Conservation (phyloP, 2,113 vertebrate species). For the Gadus chalcogrammus region DNA sequence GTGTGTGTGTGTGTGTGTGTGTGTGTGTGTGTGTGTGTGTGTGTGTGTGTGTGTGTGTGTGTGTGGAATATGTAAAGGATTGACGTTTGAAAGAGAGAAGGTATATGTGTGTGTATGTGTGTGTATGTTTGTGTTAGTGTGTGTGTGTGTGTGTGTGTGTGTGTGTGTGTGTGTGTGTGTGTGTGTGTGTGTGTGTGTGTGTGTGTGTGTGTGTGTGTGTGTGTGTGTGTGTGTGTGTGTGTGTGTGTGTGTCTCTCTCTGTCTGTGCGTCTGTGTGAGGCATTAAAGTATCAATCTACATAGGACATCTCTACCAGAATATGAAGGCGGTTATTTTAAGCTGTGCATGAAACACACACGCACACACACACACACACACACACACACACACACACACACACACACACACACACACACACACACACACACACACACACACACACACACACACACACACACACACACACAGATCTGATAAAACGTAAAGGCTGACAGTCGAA, state of each 20-base stretch:
- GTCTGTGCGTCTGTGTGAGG: constrained; percentile 25
- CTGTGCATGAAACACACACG: constrained; percentile 14
- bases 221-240: constrained; percentile 14
- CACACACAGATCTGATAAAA: constrained; percentile 42
- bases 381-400: constrained; percentile 19
- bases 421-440: constrained; percentile 16
- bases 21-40: too few species aligned
- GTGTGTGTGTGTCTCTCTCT: constrained; percentile 6
- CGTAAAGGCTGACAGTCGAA: constrained; percentile 60
- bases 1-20: too few species aligned
- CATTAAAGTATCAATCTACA: constrained; percentile 36
- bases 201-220: constrained; percentile 7
- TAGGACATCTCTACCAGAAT: constrained; percentile 39
- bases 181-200: constrained; percentile 30
- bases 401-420: constrained; percentile 13
- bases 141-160: constrained; percentile 2
- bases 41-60: too few species aligned
- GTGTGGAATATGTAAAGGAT: too few species aligned
- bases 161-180: constrained; percentile 15
- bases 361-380: constrained; percentile 14
- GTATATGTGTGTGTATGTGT: too few species aligned
- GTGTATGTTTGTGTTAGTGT: constrained; percentile 14
- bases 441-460: constrained; percentile 4
- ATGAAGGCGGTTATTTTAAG: constrained; percentile 21
- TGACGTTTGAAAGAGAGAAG: too few species aligned